Percentiles rank a stretch among this genome's conserved stretches.
Evolutionary conservation across 2,797 vertebrate genomes (phyloP).

Genomic region (Platyrinchus mystaceus): DNA sequence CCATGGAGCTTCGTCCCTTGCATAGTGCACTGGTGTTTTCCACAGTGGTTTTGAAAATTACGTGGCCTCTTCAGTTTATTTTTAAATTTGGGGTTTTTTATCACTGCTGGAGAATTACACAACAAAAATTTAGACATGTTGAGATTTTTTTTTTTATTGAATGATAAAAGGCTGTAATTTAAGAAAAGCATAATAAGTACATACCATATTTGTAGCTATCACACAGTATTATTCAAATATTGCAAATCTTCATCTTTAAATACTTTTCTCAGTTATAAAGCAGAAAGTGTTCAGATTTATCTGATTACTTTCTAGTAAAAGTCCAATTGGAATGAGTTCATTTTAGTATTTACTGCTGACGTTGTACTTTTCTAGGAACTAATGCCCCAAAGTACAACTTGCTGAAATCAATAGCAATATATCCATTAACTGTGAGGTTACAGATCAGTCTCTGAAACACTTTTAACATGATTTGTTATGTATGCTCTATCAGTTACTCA

Average conservation of each 20-base stretch:
- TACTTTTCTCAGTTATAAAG: neutral
- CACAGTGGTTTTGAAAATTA: neutral
- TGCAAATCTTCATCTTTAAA: neutral
- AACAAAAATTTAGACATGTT: neutral
- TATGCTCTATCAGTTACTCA: neutral
- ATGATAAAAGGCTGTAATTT: neutral
- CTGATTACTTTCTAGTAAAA: neutral
- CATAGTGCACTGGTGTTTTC: neutral
- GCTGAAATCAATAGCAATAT: neutral
- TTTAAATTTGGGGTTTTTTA: neutral
- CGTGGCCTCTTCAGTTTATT: neutral
- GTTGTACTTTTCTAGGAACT: neutral
- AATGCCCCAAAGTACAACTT: neutral
- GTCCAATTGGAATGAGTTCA: neutral
- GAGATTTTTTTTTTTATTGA: neutral
- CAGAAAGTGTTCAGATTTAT: neutral
- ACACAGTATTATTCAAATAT: neutral
- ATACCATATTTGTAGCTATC: rapidly evolving
- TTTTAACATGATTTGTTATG: neutral
- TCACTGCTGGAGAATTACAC: neutral
- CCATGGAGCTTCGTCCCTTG: neutral
- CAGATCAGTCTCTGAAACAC: neutral
- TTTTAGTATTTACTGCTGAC: neutral
- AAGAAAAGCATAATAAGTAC: neutral
- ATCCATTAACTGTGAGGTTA: neutral